Evolutionary conservation across 2,888 invertebrate genomes (phyloP), one percentile per base, ranked within the genome.

Genomic region (Drosophila rellima): DNA sequence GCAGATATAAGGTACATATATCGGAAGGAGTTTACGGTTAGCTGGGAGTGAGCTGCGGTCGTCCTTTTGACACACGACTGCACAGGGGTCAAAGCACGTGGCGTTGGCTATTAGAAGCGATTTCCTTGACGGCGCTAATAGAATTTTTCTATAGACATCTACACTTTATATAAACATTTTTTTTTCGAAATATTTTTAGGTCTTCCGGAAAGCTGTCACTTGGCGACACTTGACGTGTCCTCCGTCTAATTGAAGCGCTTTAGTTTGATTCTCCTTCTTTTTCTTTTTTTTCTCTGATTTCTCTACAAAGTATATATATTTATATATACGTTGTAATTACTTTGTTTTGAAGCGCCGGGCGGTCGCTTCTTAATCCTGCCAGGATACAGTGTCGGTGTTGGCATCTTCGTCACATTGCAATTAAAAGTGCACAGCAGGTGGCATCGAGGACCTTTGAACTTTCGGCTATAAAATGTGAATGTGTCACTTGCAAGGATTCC

Each of bases 401-500:
- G 75, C 86, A 86, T 87, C 87, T 78, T 86, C 73, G 70, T 84
- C 89, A 89, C 81, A 64, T 74, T 89, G 91, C 91, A 91, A 91
- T 91, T 91, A 91, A 91, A 91, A 90, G 80, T 74, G 74, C 91
- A 60, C 91, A 86, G 85, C 91, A 91, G 91, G 91, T 91, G 91
- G 85, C 57, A 18, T 37, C 35, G 18, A 62, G 20, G 69, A 65
- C 76, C 91, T 91, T 91, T 91, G 90, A 90, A 90, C 84, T 86
- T 78, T 29, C 15, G 79, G 81, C 68, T 74, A 82, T 81, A 88
- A 80, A 82, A 86, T 75, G 80, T 88, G 89, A 70, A 79, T 69
- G 80, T 82, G 82, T 91, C 91, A 91, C 90, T 91, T 91, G 91
- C 91, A 91, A 82, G 91, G 91, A 85, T 91, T 91, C 91, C 88